A percentile compares a stretch with the other conserved stretches of the same genome.
Conservation (phyloP, 2,113 vertebrate genomes). For the Myanophis thanlyinensis region DNA sequence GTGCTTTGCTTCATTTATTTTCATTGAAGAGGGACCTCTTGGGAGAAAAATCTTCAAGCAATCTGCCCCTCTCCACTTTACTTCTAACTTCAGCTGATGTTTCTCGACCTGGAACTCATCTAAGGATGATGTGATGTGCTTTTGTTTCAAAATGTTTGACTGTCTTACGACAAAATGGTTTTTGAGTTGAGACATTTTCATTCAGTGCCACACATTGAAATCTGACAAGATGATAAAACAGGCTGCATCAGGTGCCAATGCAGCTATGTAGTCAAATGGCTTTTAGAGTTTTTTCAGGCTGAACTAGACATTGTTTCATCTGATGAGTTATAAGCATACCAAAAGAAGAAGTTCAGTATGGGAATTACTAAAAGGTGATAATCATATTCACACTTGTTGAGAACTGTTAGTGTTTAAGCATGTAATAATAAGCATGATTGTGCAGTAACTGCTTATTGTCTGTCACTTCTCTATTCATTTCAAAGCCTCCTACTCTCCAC, state of each 20-base stretch:
- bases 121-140: not conserved
- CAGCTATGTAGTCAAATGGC: conserved; percentile 2
- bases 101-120: conserved; percentile 34
- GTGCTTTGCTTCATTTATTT: not conserved
- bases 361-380: not conserved
- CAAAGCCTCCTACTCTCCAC: not conserved
- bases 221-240: conserved; percentile 23
- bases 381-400: not conserved
- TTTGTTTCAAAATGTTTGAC: conserved; percentile 49
- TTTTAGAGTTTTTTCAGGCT: not conserved
- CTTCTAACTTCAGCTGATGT: not conserved
- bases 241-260: conserved; percentile 47
- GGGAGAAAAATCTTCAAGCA: not conserved
- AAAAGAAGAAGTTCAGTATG: not conserved
- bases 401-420: not conserved
- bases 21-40: not conserved
- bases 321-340: not conserved
- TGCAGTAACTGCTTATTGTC: not conserved
- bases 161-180: not conserved
- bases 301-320: not conserved
- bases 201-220: conserved; percentile 30
- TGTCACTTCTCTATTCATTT: not conserved
- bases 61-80: not conserved
- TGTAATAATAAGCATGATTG: not conserved
- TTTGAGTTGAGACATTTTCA: conserved; percentile 38